Percentiles rank a stretch among this genome's conserved stretches.
These are phyloP conservation scores for Micromesistius poutassou DNA, from an alignment of 2,797 vertebrate species.

Conservation along the genomic window DNA sequence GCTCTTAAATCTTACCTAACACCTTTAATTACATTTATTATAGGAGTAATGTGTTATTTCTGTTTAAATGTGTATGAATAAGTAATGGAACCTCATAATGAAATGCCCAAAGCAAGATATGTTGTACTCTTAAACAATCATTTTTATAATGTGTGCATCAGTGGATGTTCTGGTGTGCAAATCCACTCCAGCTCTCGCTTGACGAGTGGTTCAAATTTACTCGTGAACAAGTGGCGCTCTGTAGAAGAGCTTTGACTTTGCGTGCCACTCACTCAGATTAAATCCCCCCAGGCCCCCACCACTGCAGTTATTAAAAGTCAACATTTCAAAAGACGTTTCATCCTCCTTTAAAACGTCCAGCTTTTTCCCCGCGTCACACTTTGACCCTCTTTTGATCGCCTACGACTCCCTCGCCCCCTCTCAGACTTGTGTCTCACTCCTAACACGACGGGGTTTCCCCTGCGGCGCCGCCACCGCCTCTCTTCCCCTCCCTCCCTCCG, in stretches of 20 bases:
- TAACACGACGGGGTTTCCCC: slow-evolving; percentile 47
- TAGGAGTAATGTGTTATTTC: background rate
- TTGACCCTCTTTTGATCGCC: background rate
- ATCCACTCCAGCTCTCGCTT: background rate
- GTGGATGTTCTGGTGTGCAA: background rate
- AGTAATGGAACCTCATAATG: background rate
- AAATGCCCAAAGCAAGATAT: background rate
- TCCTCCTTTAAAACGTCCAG: background rate
- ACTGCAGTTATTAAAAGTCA: too few relatives aligned
- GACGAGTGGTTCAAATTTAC: background rate
- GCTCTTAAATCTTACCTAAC: background rate
- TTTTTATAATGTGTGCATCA: background rate
- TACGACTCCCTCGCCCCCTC: background rate
- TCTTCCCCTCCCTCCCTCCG: slow-evolving; percentile 27
- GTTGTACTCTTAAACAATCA: background rate
- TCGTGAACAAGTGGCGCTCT: background rate
- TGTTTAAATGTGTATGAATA: background rate
- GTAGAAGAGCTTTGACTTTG: background rate
- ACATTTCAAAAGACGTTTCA: too few relatives aligned
- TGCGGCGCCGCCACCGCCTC: slow-evolving; percentile 38
- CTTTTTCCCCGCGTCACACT: slow-evolving; percentile 9
- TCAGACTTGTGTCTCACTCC: slow-evolving; percentile 67
- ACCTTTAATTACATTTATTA: background rate
- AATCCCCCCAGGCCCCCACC: too few relatives aligned
- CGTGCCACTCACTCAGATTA: background rate